Evolutionary conservation across 2,113 vertebrate species (phyloP).

Genomic region (Sinocyclocheilus anshuiensis): DNA sequence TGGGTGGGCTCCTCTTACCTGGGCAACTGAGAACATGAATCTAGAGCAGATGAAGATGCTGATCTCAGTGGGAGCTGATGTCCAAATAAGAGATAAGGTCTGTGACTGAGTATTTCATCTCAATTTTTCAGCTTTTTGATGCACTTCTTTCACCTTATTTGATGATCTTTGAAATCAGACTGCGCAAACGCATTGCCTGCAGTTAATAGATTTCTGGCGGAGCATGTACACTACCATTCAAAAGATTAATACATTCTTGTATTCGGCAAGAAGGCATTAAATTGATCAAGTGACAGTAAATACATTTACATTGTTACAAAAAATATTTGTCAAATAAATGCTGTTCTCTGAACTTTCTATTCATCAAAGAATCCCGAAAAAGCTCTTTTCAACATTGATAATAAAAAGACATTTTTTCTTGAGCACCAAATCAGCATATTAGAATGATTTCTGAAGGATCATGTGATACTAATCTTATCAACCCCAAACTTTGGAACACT

Average conservation of each 20-base stretch:
- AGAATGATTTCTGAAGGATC: not conserved
- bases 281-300: no score
- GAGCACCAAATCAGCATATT: not conserved
- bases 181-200: no score
- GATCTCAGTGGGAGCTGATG: constrained; percentile 85
- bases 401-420: not conserved
- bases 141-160: not conserved
- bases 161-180: not conserved
- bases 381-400: not conserved
- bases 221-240: not conserved
- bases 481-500: not conserved
- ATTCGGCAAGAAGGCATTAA: not conserved
- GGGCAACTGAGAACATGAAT: constrained; percentile 94
- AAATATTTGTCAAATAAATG: no score
- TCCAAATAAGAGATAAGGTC: constrained; percentile 94
- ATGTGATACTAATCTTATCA: not conserved
- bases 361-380: no score
- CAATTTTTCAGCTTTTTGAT: not conserved
- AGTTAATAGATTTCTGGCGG: no score
- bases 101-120: constrained; percentile 48
- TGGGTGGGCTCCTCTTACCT: constrained; percentile 96
- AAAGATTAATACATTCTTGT: not conserved
- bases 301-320: no score
- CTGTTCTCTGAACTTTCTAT: no score
- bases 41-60: constrained; percentile 89